Evolutionary conservation across 1,140 invertebrate genomes (phyloP).

Genomic region (Ylistrum balloti): DNA sequence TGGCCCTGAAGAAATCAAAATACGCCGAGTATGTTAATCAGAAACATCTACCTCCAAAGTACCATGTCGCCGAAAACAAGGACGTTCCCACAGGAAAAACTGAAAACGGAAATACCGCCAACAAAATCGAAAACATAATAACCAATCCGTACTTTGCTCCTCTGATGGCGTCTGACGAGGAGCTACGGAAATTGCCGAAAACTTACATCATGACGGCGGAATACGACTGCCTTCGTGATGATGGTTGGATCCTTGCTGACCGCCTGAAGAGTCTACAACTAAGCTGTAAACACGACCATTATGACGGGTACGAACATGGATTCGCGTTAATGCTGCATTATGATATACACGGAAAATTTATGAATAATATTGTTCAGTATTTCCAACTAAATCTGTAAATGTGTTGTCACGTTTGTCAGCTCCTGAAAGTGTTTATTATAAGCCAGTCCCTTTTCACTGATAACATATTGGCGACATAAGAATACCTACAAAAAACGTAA

Average conservation of each 20-base stretch:
- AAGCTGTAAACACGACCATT: conserved; percentile 58
- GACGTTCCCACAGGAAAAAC: neutral
- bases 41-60: neutral
- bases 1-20: conserved; percentile 44
- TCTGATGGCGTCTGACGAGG: conserved; percentile 56
- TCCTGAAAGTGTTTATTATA: too few species aligned
- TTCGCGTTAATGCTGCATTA: conserved; percentile 48
- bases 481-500: too few species aligned
- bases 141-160: conserved; percentile 60
- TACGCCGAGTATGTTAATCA: conserved; percentile 17
- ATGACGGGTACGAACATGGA: conserved; percentile 57
- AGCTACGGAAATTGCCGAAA: conserved; percentile 54
- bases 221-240: conserved; percentile 63
- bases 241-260: conserved; percentile 61
- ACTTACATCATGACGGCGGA: conserved; percentile 63
- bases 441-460: too few species aligned
- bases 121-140: conserved; percentile 47
- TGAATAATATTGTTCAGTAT: conserved; percentile 6
- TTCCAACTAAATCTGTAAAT: neutral
- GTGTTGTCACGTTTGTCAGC: neutral
- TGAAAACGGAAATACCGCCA: conserved; percentile 34
- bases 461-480: too few species aligned
- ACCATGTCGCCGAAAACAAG: conserved; percentile 26
- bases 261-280: conserved; percentile 54
- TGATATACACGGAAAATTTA: conserved; percentile 24